Conservation (phyloP, 1,140 invertebrate species). For the Drosophila pachea region DNA sequence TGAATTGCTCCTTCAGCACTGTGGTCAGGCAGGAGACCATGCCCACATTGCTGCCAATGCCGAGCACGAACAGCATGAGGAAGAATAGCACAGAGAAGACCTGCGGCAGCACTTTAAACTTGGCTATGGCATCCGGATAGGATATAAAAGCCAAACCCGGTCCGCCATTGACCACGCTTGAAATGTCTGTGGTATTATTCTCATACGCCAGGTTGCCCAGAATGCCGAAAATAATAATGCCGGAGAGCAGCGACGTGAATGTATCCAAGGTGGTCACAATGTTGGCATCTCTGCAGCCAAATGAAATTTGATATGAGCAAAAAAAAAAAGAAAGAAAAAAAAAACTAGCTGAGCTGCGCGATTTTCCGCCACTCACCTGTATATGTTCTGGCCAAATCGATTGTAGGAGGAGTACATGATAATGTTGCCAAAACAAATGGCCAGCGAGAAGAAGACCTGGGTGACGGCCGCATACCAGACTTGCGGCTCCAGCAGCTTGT, state of each 20-base stretch:
- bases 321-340: background rate
- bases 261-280: slow-evolving; percentile 89
- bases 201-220: slow-evolving; percentile 87
- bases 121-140: slow-evolving; percentile 93
- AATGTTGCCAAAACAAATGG: slow-evolving; percentile 90
- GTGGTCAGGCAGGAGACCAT: slow-evolving; percentile 84
- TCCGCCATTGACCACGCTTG: slow-evolving; percentile 81
- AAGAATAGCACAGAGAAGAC: slow-evolving; percentile 94
- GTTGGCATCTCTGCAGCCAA: slow-evolving; percentile 84
- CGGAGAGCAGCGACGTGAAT: slow-evolving; percentile 90
- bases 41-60: slow-evolving; percentile 87
- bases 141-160: slow-evolving; percentile 87
- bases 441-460: slow-evolving; percentile 81
- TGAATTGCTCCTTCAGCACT: slow-evolving; percentile 86
- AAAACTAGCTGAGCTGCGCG: background rate
- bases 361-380: slow-evolving; percentile 81
- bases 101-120: slow-evolving; percentile 88
- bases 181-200: slow-evolving; percentile 80
- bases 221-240: slow-evolving; percentile 92
- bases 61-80: slow-evolving; percentile 90
- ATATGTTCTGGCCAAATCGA: slow-evolving; percentile 88
- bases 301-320: slow-evolving; percentile 78
- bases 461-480: slow-evolving; percentile 91
- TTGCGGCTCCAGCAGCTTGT: slow-evolving; percentile 83
- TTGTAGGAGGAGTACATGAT: slow-evolving; percentile 92